Conservation (phyloP, 2,888 invertebrate genomes). For the Corythucha ciliata region DNA sequence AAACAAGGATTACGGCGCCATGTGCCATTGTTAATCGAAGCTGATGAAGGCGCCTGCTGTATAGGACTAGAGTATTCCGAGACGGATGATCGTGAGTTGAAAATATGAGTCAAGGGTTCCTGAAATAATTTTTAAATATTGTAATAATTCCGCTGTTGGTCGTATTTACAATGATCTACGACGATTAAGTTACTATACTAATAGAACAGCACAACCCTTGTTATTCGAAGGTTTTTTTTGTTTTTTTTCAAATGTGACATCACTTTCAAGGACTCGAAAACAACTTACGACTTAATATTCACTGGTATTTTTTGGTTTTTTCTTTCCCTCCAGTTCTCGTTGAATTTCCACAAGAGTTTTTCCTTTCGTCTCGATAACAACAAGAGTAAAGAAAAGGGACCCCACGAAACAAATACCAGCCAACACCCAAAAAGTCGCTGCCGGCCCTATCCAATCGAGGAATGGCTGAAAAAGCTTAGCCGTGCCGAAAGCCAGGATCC, state of each 20-base stretch:
- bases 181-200: no score
- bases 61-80: conserved; percentile 73
- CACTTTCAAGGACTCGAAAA: no score
- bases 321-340: conserved; percentile 45
- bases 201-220: no score
- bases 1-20: conserved; percentile 52
- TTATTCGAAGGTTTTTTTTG: no score
- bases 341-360: conserved; percentile 50
- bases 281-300: no score
- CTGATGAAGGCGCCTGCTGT: conserved; percentile 58
- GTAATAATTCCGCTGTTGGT: no score
- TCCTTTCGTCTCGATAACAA: conserved; percentile 61
- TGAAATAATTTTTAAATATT: no score
- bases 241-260: no score
- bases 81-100: conserved; percentile 60
- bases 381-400: conserved; percentile 52
- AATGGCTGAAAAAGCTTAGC: conserved; percentile 55
- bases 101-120: conserved; percentile 70
- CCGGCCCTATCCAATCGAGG: conserved; percentile 46
- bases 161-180: no score
- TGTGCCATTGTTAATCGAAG: conserved; percentile 63
- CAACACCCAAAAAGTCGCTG: conserved; percentile 59
- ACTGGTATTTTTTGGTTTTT: no score
- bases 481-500: conserved; percentile 63
- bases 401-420: conserved; percentile 49